Base-by-base conservation (phyloP, 2,113 vertebrate genomes). In the Lipotes vexillifer region DNA sequence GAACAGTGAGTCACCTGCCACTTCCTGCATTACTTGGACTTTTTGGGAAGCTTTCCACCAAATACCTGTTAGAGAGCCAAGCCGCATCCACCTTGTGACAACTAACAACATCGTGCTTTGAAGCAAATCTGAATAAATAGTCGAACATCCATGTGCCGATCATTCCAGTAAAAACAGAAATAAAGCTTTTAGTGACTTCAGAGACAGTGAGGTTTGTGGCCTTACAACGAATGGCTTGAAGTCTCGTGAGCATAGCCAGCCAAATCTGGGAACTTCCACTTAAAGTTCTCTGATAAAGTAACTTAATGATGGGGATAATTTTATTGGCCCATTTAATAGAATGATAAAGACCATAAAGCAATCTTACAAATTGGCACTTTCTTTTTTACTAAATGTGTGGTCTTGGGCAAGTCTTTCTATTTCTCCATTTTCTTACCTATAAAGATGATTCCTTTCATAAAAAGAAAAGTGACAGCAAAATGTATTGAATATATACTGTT, bases 1-100 rank as follows among this genome's bases (percentile, higher is more conserved):
- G 17, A 77, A 74, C 68, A 44, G 52, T 98, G 98, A 98, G 85
- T 98, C 98, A 98, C 44, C 90, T 92, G 41, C 71, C 33, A 31
- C 83, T 97, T 96, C 87, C 93, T 96, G 93, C 41, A 78, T 86
- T 71, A 97, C 95, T 96, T 97, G 90, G 95, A 9, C 55, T 92
- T 97, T 97, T 97, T 93, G 96, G 92, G 92, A 96, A 97, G 81
- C 90, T 80, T 90, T 86, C 80, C 88, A 75, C 80, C 61, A 94
- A 97, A 72, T 80, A 77, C 65, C 71, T 31, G 41, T 49, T 90
- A 36, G 63, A 90, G 92, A 85, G n/a, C 84, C 49, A 59, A 78
- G 9, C 0, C 1, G 57, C 65, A 86, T 5, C 90, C 86, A 93
- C 46, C 41, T 87, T 90, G 8, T 63, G 65, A 88, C 68, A 96